Percentiles rank a stretch among this genome's conserved stretches.
Evolutionary conservation across 1,140 invertebrate species (phyloP).

Genomic region (Monomorium pharaonis): DNA sequence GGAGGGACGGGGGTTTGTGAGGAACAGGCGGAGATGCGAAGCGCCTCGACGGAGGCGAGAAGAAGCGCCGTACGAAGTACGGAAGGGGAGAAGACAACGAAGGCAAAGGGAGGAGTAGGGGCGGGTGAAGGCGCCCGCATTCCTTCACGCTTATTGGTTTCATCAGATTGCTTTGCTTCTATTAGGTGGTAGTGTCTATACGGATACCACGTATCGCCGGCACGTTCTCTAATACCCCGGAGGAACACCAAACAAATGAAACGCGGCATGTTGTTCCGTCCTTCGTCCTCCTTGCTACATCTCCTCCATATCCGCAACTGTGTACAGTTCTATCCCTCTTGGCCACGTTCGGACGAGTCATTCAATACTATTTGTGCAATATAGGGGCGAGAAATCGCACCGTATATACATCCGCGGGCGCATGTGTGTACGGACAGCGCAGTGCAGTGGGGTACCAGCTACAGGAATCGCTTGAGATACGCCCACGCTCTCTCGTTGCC

Average conservation of each 20-base stretch:
- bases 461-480: not conserved
- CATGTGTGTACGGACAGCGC: not conserved
- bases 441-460: not conserved
- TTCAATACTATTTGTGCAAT: slow-evolving; percentile 78
- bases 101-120: slow-evolving; percentile 48
- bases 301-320: not conserved
- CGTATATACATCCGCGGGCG: slow-evolving; percentile 13
- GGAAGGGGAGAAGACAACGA: slow-evolving; percentile 31
- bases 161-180: slow-evolving; percentile 83
- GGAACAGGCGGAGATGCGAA: slow-evolving; percentile 35
- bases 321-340: slow-evolving; percentile 26
- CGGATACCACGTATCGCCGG: slow-evolving; percentile 79
- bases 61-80: slow-evolving; percentile 11
- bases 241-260: slow-evolving; percentile 81
- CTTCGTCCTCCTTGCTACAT: slow-evolving; percentile 16
- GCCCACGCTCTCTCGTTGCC: not conserved
- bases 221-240: slow-evolving; percentile 82
- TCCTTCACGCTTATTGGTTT: slow-evolving; percentile 85
- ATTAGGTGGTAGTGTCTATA: slow-evolving; percentile 78
- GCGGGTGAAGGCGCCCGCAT: slow-evolving; percentile 78
- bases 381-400: slow-evolving; percentile 71
- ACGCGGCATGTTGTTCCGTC: slow-evolving; percentile 34
- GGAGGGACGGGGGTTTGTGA: slow-evolving; percentile 16
- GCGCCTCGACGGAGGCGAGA: slow-evolving; percentile 39
- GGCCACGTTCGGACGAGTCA: slow-evolving; percentile 47